Evolutionary conservation across 2,888 invertebrate species (phyloP).

Genomic region (Drosophila antonietae): DNA sequence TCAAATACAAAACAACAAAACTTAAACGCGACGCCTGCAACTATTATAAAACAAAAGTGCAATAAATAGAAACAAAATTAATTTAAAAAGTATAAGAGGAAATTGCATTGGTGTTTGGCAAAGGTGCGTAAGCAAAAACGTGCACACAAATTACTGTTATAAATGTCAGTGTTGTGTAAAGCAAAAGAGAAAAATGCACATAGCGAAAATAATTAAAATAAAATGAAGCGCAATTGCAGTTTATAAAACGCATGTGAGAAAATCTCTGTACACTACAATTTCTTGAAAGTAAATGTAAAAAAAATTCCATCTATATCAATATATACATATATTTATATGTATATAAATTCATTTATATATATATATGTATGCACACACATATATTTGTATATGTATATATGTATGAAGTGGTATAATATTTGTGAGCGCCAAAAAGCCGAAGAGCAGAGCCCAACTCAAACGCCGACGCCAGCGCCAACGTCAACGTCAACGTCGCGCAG

Average conservation of each 20-base stretch:
- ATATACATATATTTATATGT: constrained; percentile 28
- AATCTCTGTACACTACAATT: constrained; percentile 82
- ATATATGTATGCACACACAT: constrained; percentile 37
- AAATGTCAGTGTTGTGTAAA: constrained; percentile 31
- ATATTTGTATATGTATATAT: constrained; percentile 49
- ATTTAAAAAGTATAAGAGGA: constrained; percentile 3
- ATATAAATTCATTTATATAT: constrained; percentile 19
- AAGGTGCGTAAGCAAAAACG: constrained; percentile 7
- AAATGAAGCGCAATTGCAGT: constrained; percentile 33
- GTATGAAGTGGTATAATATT: constrained; percentile 53
- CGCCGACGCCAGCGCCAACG: constrained; percentile 34
- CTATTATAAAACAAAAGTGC: constrained; percentile 29
- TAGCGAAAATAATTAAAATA: constrained; percentile 12
- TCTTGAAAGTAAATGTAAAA: constrained; percentile 64
- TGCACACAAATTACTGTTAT: constrained; percentile 28
- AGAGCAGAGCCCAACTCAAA: constrained; percentile 52
- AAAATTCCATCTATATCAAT: constrained; percentile 51
- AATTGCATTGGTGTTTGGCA: constrained; percentile 17
- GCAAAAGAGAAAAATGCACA: constrained; percentile 18
- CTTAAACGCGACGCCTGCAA: constrained; percentile 47
- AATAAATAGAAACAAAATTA: constrained; percentile 17
- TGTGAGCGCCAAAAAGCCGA: constrained; percentile 78
- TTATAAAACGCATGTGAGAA: constrained; percentile 57
- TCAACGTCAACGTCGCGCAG: constrained; percentile 56
- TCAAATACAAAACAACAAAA: constrained; percentile 50